Evolutionary conservation across 2,113 vertebrate genomes (phyloP).

Genomic region (Mustelus asterias): DNA sequence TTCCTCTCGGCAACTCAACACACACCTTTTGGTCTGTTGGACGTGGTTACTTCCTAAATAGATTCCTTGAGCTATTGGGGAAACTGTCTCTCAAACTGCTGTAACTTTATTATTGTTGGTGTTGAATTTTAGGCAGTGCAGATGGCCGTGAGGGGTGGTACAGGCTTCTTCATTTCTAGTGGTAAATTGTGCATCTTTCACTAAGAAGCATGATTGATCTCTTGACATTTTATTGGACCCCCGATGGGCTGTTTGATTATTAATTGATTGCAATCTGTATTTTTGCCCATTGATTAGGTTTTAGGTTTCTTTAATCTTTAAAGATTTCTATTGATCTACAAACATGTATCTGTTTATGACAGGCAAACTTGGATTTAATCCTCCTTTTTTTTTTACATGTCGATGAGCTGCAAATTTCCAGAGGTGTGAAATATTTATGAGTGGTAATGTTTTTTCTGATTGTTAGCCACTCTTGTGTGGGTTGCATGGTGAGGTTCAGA

Average conservation of each 20-base stretch:
- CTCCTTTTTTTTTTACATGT: not conserved
- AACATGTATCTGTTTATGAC: slow-evolving; percentile 5
- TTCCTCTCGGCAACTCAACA: not conserved
- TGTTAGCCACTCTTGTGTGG: not conserved
- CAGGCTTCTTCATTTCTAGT: not conserved
- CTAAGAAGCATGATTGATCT: slow-evolving; percentile 31
- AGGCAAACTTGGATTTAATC: not conserved
- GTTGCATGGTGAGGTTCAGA: not conserved
- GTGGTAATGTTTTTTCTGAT: not conserved
- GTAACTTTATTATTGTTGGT: not conserved
- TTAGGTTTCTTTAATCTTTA: slow-evolving; percentile 37
- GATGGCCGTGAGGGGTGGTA: not conserved
- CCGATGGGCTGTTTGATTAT: slow-evolving; percentile 16
- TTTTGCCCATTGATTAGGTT: slow-evolving; percentile 39
- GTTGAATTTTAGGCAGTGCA: not conserved
- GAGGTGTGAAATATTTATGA: slow-evolving; percentile 29
- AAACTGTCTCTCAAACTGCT: not conserved
- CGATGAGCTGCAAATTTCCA: slow-evolving; percentile 6
- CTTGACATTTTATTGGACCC: not conserved
- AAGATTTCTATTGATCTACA: slow-evolving; percentile 34
- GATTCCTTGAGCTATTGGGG: not conserved
- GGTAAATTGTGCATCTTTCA: slow-evolving; percentile 11
- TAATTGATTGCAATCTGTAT: slow-evolving; percentile 31
- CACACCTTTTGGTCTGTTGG: too few species aligned
- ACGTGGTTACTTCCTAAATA: not conserved